Evolutionary conservation across 2,888 invertebrate genomes (phyloP), one percentile per base, ranked within the genome.

Genomic region (Drosophila meridiana): DNA sequence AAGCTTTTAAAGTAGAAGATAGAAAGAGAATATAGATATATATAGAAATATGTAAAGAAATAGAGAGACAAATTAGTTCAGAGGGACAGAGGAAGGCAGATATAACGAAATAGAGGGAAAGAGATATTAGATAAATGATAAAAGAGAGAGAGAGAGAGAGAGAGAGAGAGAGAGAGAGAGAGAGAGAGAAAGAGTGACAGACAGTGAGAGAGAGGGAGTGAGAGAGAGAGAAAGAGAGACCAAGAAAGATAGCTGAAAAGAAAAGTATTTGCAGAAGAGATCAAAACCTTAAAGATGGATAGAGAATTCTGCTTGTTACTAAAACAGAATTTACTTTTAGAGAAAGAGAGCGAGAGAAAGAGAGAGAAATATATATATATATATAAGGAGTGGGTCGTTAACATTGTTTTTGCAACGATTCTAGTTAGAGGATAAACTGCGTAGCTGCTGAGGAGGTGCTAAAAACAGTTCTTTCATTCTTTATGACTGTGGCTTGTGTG

Each of bases 401-500:
- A 2, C 32, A 34, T 32, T 20, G 50, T 6, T 34, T 20, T 20
- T 11, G 9, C 20, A 3, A 6, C 20, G 20, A 5, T n/a, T n/a
- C n/a, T n/a, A 34, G 42, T 7, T 26, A 36, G 34, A 63, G 50
- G 30, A 50, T 50, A 20, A 32, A 6, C 11, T 45, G 42, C 32
- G 62, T 26, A 28, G 48, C n/a, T 47, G 20, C 26, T 43, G 43
- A 57, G 43, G 13, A 6, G 30, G 20, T 45, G 57, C n/a, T 58
- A 36, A 58, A 34, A 43, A 45, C 20, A 2, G 8, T 50, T 66
- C 28, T 32, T 11, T 14, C 8, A 8, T 48, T 42, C 13, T 55
- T 42, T 40, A 28, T 53, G 32, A 53, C 20, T 63, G 36, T n/a
- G 28, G 14, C 40, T 11, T 20, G 43, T 63, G 48, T 43, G 60